Evolutionary conservation across 1,140 invertebrate species (phyloP).

Genomic region (Polyergus mexicanus): DNA sequence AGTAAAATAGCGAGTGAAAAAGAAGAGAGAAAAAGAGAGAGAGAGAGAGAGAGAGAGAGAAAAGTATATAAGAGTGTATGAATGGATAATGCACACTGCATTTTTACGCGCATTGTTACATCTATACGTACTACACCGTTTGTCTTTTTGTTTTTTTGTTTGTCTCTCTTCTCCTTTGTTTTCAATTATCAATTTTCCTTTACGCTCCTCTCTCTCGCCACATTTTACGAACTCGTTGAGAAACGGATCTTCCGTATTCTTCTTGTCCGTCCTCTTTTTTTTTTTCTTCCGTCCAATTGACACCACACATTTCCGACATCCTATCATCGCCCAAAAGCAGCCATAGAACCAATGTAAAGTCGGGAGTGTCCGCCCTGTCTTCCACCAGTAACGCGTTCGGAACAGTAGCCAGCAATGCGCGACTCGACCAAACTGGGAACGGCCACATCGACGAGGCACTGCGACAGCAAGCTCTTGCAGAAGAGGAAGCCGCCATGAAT

Average conservation of each 20-base stretch:
- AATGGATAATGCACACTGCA: constrained; percentile 67
- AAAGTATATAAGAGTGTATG: constrained; percentile 34
- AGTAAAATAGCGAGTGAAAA: not conserved
- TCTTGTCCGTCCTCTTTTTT: constrained; percentile 65
- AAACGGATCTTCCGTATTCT: constrained; percentile 66
- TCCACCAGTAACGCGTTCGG: constrained; percentile 95
- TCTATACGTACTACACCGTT: constrained; percentile 86
- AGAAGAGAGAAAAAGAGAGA: not conserved
- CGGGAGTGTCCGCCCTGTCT: constrained; percentile 95
- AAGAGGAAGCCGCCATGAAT: constrained; percentile 97
- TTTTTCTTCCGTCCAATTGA: constrained; percentile 64
- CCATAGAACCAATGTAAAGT: constrained; percentile 95
- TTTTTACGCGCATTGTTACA: constrained; percentile 83
- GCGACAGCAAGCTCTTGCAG: constrained; percentile 95
- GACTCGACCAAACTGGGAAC: constrained; percentile 90
- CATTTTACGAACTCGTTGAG: constrained; percentile 71
- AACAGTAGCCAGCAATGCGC: constrained; percentile 91
- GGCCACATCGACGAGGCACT: constrained; percentile 94
- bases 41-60: not conserved
- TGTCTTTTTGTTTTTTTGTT: constrained; percentile 84
- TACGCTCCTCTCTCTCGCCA: constrained; percentile 77
- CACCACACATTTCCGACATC: constrained; percentile 75
- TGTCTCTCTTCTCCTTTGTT: constrained; percentile 86
- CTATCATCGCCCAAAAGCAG: constrained; percentile 87
- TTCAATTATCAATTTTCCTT: constrained; percentile 84